Percentiles rank a stretch among this genome's conserved stretches.
These are phyloP conservation scores for Anguilla megastoma DNA, from an alignment of 2,797 vertebrate genomes.

Conservation along the genomic window DNA sequence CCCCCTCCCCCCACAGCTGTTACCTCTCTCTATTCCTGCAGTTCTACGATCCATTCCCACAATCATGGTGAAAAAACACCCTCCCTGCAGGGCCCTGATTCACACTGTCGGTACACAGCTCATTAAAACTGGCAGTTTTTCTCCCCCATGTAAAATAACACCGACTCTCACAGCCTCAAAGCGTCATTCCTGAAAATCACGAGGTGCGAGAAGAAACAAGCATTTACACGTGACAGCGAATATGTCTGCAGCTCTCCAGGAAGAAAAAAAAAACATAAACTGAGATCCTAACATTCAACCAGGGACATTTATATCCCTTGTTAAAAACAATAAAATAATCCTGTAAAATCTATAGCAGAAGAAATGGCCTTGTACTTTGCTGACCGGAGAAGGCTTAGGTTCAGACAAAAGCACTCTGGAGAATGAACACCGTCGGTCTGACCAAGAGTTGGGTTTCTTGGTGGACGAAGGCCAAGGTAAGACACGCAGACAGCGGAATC, in stretches of 20 bases:
- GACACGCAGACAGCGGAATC: conserved; percentile 23
- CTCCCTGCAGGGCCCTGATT: background rate
- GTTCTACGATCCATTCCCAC: background rate
- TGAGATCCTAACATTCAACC: too few species aligned
- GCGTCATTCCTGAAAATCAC: background rate
- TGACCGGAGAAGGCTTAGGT: conserved; percentile 13
- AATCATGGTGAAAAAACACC: background rate
- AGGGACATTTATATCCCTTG: background rate
- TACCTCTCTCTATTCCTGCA: background rate
- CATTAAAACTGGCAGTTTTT: background rate
- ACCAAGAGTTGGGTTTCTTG: background rate
- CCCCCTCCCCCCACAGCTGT: background rate
- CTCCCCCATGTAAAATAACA: background rate
- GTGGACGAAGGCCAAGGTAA: conserved; percentile 27
- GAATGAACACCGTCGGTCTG: background rate
- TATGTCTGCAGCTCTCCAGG: background rate
- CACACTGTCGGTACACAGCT: background rate
- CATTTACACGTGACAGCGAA: background rate
- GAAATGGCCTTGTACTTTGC: background rate
- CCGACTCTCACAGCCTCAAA: background rate
- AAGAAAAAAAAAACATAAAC: background rate
- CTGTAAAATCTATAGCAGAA: background rate
- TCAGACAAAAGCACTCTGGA: conserved; percentile 14
- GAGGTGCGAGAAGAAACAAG: background rate
- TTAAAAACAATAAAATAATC: background rate